Base-by-base conservation (phyloP, 2,113 vertebrate species). In the Gracilinanus agilis region DNA sequence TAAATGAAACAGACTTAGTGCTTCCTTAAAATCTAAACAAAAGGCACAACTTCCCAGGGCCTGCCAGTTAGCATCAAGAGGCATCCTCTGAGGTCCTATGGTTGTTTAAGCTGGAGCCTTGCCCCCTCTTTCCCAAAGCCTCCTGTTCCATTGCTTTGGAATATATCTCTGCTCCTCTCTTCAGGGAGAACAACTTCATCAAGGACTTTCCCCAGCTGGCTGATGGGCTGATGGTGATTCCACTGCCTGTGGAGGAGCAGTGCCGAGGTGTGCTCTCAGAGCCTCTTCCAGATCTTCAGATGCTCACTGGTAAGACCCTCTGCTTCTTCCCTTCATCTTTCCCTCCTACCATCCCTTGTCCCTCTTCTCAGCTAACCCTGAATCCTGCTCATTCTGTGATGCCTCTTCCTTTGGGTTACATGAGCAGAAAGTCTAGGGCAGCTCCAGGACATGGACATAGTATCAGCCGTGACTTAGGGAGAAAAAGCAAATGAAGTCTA, bases 111-210 rank as follows among this genome's bases (percentile, higher is more conserved):
- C 16, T 83, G 67, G 67, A 83, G 44, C 96, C 90, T 92, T 23
- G 88, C 92, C 54, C 67, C 34, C 2, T 0, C 90, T 90, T 61
- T 95, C 96, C 0, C 21, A 91, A 95, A 0, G 0, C 93, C 88
- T 49, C 94, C 97, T 96, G 94, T 90, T 93, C 96, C 88, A 88
- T 97, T 96, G 54, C 75, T 96, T 95, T 98, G 95, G 96, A 96
- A 96, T 83, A 97, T 97, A 93, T 97, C 56, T 98, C 96, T 98
- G 90, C 96, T 98, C 97, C 95, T 98, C 96, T 98, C 97, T 96
- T 92, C 99, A 99, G 99, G 98, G 99, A 99, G 98, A 99, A 99
- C 97, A 99, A 99, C 98, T 99, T 99, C 98, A 99, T 99, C 97
- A 99, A 99, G 98, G 99, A 99, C 96, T 99, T 99, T 56, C 99